Percentiles rank a stretch among this genome's conserved stretches.
phyloP scores from a whole-genome alignment of 2,797 vertebrate species.

The Enteromius thamalakanensis region DNA sequence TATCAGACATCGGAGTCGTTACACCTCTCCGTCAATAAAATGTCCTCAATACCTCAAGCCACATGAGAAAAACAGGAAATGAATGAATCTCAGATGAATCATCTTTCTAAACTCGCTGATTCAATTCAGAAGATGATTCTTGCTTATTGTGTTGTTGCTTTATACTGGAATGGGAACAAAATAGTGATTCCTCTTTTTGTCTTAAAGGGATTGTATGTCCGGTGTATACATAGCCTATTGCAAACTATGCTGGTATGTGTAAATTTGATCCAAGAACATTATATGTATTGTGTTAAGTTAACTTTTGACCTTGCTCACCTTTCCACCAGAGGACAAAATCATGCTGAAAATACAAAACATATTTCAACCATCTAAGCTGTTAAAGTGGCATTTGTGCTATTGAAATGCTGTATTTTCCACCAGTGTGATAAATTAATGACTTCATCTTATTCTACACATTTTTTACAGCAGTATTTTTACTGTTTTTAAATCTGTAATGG shows the following conservation, averaged over 20 bases:
- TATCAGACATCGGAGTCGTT: slow-evolving; percentile 84
- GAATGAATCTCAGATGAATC: slow-evolving; percentile 3
- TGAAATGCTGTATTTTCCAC: not conserved
- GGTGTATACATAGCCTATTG: not conserved
- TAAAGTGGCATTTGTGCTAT: not conserved
- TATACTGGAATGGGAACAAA: slow-evolving; percentile 16
- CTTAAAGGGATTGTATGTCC: not conserved
- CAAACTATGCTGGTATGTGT: not conserved
- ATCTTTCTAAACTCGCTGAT: not conserved
- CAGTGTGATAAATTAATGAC: not conserved
- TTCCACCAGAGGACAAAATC: not conserved
- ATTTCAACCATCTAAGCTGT: not conserved
- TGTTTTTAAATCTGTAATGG: not conserved
- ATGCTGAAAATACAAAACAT: not conserved
- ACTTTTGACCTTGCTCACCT: not conserved
- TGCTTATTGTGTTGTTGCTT: not conserved
- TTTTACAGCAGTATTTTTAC: not conserved
- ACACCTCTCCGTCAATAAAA: slow-evolving; percentile 73
- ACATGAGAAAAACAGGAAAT: slow-evolving; percentile 20
- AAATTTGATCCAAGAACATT: not conserved
- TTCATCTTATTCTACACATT: not conserved
- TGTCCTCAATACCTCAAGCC: slow-evolving; percentile 56
- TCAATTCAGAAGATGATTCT: not conserved
- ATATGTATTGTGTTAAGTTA: not conserved
- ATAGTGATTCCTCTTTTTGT: not conserved